Percentiles rank a stretch among this genome's conserved stretches.
Conservation (phyloP, 2,888 invertebrate genomes). For the Caenorhabditis sp. region DNA sequence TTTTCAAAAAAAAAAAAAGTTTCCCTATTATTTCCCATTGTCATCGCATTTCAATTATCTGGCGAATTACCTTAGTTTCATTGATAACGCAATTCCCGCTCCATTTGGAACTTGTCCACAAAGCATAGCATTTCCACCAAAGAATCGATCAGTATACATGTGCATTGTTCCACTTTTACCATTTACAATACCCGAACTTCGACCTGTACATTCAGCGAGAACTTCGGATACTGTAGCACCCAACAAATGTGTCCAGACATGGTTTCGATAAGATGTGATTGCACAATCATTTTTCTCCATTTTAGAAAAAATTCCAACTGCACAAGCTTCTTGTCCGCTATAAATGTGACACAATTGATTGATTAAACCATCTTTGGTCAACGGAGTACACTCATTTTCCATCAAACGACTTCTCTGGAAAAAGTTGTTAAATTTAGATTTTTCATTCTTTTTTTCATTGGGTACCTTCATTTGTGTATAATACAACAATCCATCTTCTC, state of each 20-base stretch:
- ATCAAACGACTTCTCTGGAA: background rate
- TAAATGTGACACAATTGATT: slow-evolving; percentile 84
- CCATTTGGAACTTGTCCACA: slow-evolving; percentile 96
- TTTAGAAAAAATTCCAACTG: slow-evolving; percentile 87
- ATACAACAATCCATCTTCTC: background rate
- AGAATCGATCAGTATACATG: slow-evolving; percentile 89
- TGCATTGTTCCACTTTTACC: slow-evolving; percentile 99
- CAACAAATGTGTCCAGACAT: slow-evolving; percentile 93
- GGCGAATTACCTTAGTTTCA: slow-evolving; percentile 75
- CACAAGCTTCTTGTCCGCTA: slow-evolving; percentile 85
- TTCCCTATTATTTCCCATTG: too few species aligned
- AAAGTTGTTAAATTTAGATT: too few species aligned
- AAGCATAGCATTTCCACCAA: slow-evolving; percentile 93
- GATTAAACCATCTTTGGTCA: background rate
- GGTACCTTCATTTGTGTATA: background rate
- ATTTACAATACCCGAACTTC: slow-evolving; percentile 83
- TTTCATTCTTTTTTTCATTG: too few species aligned
- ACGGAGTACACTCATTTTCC: background rate
- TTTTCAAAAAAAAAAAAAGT: too few species aligned
- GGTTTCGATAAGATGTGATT: slow-evolving; percentile 90
- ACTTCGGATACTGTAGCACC: slow-evolving; percentile 82
- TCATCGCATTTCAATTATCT: too few species aligned
- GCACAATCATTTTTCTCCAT: slow-evolving; percentile 84
- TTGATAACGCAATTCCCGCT: slow-evolving; percentile 87
- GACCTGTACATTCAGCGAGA: slow-evolving; percentile 83